phyloP scores from a whole-genome alignment of 2,113 vertebrate species.

The Callipepla californica region DNA sequence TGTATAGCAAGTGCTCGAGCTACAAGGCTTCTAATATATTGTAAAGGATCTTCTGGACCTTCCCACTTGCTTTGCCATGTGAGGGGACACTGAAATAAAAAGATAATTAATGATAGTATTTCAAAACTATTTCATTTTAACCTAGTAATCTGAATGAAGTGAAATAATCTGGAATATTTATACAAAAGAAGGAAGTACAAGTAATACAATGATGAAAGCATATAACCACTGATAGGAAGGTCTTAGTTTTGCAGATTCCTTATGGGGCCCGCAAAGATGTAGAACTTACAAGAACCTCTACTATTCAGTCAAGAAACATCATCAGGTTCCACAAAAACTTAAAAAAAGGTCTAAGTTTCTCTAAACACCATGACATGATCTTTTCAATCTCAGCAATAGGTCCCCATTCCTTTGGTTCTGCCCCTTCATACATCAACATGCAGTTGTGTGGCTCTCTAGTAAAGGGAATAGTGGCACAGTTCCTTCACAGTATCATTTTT shows the following conservation, averaged over 20 bases:
- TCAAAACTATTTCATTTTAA: neutral
- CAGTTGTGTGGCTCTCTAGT: neutral
- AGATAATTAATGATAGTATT: neutral
- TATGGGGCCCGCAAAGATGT: neutral
- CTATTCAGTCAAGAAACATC: neutral
- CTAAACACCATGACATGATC: neutral
- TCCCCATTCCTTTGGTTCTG: neutral
- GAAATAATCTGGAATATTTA: neutral
- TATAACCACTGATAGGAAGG: neutral
- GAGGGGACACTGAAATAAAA: constrained; percentile 88
- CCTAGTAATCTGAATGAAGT: neutral
- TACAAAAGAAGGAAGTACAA: neutral
- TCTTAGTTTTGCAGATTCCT: neutral
- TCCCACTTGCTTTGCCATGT: constrained; percentile 96
- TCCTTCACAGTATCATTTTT: neutral
- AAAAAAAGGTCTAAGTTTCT: neutral
- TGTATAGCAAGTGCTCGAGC: constrained; percentile 89
- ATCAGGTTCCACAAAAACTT: neutral
- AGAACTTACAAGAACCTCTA: neutral
- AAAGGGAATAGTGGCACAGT: neutral
- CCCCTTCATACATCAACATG: neutral
- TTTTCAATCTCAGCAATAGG: neutral
- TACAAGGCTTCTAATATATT: constrained; percentile 92
- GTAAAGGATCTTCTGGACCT: constrained; percentile 95
- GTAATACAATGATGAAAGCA: neutral